phyloP scores from a whole-genome alignment of 2,113 vertebrate species.

The Polypterus senegalus region DNA sequence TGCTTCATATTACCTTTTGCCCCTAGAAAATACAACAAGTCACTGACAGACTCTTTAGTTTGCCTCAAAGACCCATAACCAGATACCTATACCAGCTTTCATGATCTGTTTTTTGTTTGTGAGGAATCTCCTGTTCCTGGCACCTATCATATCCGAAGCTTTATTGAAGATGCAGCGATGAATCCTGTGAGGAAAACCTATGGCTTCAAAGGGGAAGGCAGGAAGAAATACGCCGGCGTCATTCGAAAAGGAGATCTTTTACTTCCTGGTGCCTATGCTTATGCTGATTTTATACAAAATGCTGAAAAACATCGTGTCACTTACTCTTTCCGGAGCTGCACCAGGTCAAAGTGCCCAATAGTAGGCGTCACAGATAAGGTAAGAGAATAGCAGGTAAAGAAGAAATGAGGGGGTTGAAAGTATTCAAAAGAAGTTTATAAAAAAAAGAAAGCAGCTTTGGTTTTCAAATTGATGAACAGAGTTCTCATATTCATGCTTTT shows the following conservation, averaged over 20 bases:
- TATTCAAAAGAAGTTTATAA: too few species aligned
- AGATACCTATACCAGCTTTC: too few species aligned
- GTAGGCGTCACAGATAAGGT: slow-evolving; percentile 49
- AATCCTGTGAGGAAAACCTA: slow-evolving; percentile 44
- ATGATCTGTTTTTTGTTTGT: background rate
- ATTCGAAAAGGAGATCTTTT: slow-evolving; percentile 27
- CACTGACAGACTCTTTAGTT: too few species aligned
- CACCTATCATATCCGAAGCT: slow-evolving; percentile 39
- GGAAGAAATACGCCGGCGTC: slow-evolving; percentile 20
- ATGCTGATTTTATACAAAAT: slow-evolving; percentile 38
- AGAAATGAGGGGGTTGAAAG: too few species aligned
- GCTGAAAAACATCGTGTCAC: slow-evolving; percentile 25
- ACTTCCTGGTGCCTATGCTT: slow-evolving; percentile 33
- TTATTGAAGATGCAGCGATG: slow-evolving; percentile 50
- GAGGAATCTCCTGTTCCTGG: slow-evolving; percentile 46
- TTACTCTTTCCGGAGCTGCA: slow-evolving; percentile 46
- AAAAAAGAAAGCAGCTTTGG: too few species aligned
- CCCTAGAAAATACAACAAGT: too few species aligned
- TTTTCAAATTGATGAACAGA: too few species aligned
- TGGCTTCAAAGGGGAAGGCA: slow-evolving; percentile 50
- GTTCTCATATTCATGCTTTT: too few species aligned
- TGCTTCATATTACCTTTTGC: too few species aligned
- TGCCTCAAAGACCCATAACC: too few species aligned
- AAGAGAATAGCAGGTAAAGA: slow-evolving; percentile 3
- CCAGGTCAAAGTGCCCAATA: slow-evolving; percentile 23